Evolutionary conservation across 2,888 invertebrate genomes (phyloP), one percentile per base, ranked within the genome.

Genomic region (Amorpha juglandis): DNA sequence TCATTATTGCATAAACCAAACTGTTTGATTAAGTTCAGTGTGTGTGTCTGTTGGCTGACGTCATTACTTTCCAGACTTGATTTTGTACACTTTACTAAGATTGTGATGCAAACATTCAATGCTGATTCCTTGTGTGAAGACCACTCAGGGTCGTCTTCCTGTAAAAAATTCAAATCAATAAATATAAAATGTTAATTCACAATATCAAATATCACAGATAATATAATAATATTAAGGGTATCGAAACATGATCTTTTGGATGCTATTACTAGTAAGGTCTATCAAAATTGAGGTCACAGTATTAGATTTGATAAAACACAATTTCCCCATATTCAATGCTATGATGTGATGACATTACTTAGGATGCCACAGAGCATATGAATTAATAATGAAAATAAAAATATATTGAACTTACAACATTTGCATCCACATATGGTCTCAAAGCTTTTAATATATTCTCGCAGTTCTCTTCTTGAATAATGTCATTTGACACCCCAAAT

Each of bases 11-110:
- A 82, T 21, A 86, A 69, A 0, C 93, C 94, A 72, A 95, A 90
- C 70, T 93, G 89, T 74, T 90, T 94, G 9, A 96, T 92, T 6
- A 94, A 91, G 67, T 87, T 81, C 19, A 96, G 79, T 47, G 95
- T 85, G 1, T 93, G 90, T 33, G 94, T 90, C 79, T 96, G 96
- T 27, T 94, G 74, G 9, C 86, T 83, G 66, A 90, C 88, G 78
- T 95, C 91, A 58, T 93, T 92, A 66, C 78, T 89, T 72, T 94
- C 91, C 55, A 96, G 82, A 65, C 94, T 91, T 50, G 78, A 82
- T 76, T 90, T 90, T 3, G 94, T 92, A 14, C 87, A 84, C 68
- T 91, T 85, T 3, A 95, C 88, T 42, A 94, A 74, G 38, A 91
- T 74, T 69, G 92, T 87, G 0, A 95, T 83, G 69, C 87, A 89